Evolutionary conservation across 1,140 invertebrate genomes (phyloP), one percentile per base, ranked within the genome.

Genomic region (Listronotus oregonensis): DNA sequence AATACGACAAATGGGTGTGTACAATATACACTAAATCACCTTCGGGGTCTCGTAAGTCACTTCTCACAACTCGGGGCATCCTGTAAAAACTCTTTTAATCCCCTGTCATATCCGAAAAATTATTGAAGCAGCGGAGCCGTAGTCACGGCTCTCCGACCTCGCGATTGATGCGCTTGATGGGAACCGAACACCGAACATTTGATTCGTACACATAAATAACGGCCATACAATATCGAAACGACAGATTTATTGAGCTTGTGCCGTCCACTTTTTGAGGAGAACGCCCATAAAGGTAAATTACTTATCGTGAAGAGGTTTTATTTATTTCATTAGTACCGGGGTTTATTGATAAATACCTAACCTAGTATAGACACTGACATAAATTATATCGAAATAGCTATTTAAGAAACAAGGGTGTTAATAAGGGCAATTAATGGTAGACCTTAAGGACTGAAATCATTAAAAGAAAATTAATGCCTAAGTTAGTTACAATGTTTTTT

Each of bases 161-260:
- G 63, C 67, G 54, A 75, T 76, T 74, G 74, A 76, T 75, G 73
- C 68, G 65, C 72, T 71, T 69, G 71, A 72, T 69, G 71, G 71
- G 72, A 74, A 73, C 47, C 47, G 58, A 47, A 47, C 47, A 61
- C 43, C 46, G 58, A 47, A 46, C 68, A 69, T 73, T 74, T 76
- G 74, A 76, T 76, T 76, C 71, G 64, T 75, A 73, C 70, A 76
- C 71, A 76, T 76, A 76, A 76, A 76, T 76, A 74, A 74, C 71
- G 61, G 69, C 70, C 69, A 71, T 71, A 76, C 74, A 76, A 76
- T 76, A 76, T 73, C 70, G 67, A 55, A 69, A 68, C 68, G 73
- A 75, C 72, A 75, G 73, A 76, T 75, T 75, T 76, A 76, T 74
- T 57, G 68, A 65, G 70, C 64, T 60, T 69, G 64, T 69, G 71